These are phyloP conservation scores for Eulithis prunata DNA, from an alignment of 2,888 invertebrate genomes.

Conservation along the genomic window DNA sequence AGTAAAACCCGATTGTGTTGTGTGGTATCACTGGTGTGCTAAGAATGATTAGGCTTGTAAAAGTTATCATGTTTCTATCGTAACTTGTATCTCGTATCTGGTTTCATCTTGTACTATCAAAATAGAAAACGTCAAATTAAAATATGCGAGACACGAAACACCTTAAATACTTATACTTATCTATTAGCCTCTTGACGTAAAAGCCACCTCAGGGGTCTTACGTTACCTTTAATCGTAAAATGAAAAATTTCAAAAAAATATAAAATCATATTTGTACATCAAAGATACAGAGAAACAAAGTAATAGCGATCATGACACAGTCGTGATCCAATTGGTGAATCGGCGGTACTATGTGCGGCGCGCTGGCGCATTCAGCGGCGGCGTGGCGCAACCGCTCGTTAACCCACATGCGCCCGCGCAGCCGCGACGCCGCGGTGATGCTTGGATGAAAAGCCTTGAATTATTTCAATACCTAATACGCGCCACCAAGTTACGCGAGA, in stretches of 20 bases:
- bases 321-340: slow-evolving; percentile 53
- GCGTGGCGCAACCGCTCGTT: slow-evolving; percentile 72
- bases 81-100: neutral
- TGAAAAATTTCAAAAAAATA: neutral
- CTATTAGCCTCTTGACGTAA: too few relatives aligned
- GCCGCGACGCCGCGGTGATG: slow-evolving; percentile 28
- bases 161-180: too few relatives aligned
- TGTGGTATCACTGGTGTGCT: neutral
- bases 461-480: slow-evolving; percentile 15
- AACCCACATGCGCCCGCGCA: slow-evolving; percentile 70
- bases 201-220: neutral
- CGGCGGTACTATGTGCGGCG: slow-evolving; percentile 38
- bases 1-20: neutral
- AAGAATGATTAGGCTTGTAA: too few relatives aligned
- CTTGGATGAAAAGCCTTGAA: slow-evolving; percentile 30
- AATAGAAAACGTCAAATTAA: too few relatives aligned
- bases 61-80: too few relatives aligned
- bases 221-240: neutral
- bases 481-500: neutral
- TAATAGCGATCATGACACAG: slow-evolving; percentile 50
- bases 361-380: slow-evolving; percentile 49
- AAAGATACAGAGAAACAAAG: slow-evolving; percentile 36
- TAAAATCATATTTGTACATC: slow-evolving; percentile 11
- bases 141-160: too few relatives aligned
- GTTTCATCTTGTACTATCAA: neutral